Percentiles rank a stretch among this genome's conserved stretches.
Evolutionary conservation across 92 coral and sea anemone genomes (phyloP).

Genomic region (Porites cylindrica): DNA sequence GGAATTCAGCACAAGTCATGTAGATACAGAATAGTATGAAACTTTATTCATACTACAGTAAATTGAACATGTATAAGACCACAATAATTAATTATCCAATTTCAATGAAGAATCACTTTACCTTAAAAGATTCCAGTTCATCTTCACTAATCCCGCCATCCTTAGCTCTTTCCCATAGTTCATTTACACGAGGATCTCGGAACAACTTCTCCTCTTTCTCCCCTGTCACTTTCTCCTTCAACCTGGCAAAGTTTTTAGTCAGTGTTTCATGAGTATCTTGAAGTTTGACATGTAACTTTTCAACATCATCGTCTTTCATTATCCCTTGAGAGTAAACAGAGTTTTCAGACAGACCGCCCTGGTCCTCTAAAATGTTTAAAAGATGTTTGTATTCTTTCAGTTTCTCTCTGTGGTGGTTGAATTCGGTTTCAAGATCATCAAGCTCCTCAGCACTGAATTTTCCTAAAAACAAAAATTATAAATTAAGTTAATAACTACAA

Average conservation of each 20-base stretch:
- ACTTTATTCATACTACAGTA: too few species aligned
- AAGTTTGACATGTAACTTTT: constrained; percentile 70
- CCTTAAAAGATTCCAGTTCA: constrained; percentile 88
- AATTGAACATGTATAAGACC: too few species aligned
- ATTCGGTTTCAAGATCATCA: constrained; percentile 82
- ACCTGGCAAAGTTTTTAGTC: constrained; percentile 48
- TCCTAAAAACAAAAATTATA: constrained; percentile 36
- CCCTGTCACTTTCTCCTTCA: constrained; percentile 79
- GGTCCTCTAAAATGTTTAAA: constrained; percentile 58
- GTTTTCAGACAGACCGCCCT: constrained; percentile 83
- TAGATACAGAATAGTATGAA: too few species aligned
- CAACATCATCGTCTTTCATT: constrained; percentile 63
- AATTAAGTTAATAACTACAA: too few species aligned
- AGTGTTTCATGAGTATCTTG: constrained; percentile 65
- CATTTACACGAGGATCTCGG: constrained; percentile 82
- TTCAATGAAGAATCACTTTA: not conserved
- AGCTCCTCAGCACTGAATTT: constrained; percentile 84
- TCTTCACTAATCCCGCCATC: constrained; percentile 62
- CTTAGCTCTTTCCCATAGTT: constrained; percentile 89
- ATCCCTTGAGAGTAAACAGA: constrained; percentile 58
- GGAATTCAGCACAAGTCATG: too few species aligned
- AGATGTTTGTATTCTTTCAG: constrained; percentile 78
- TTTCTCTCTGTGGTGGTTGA: constrained; percentile 88
- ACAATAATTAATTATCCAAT: too few species aligned
- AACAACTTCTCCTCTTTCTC: constrained; percentile 52